These are phyloP conservation scores for Ahaetulla prasina DNA, from an alignment of 2,113 vertebrate species.

Conservation along the genomic window DNA sequence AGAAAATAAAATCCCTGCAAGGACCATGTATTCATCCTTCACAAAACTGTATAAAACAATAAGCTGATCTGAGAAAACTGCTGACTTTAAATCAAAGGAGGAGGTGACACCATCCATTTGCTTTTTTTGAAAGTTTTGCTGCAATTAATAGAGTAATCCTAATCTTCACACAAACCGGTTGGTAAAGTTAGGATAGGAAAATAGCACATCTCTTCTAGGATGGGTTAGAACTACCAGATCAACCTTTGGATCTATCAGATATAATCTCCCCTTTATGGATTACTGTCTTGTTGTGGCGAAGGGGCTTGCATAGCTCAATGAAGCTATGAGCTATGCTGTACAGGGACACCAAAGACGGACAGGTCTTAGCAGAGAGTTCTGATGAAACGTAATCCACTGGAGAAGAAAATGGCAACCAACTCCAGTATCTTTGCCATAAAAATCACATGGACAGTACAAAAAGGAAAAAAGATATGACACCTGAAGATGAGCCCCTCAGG, in stretches of 20 bases:
- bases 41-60: conserved; percentile 41
- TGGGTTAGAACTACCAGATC: neutral
- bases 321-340: too few relatives aligned
- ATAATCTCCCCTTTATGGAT: too few relatives aligned
- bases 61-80: conserved; percentile 52
- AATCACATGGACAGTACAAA: too few relatives aligned
- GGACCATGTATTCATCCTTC: conserved; percentile 42
- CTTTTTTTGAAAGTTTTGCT: conserved; percentile 22
- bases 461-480: too few relatives aligned
- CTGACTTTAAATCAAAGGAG: conserved; percentile 39
- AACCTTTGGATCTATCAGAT: neutral
- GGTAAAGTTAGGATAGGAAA: neutral
- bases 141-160: conserved; percentile 25
- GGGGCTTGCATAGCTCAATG: too few relatives aligned
- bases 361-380: too few relatives aligned
- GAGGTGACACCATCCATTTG: conserved; percentile 40
- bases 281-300: too few relatives aligned
- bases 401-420: too few relatives aligned
- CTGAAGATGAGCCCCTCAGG: too few relatives aligned
- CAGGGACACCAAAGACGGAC: too few relatives aligned
- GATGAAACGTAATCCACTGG: too few relatives aligned
- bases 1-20: neutral
- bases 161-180: neutral
- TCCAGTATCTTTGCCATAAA: too few relatives aligned
- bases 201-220: neutral